Conservation (phyloP, 2,888 invertebrate species). For the Heliconius ismenius region DNA sequence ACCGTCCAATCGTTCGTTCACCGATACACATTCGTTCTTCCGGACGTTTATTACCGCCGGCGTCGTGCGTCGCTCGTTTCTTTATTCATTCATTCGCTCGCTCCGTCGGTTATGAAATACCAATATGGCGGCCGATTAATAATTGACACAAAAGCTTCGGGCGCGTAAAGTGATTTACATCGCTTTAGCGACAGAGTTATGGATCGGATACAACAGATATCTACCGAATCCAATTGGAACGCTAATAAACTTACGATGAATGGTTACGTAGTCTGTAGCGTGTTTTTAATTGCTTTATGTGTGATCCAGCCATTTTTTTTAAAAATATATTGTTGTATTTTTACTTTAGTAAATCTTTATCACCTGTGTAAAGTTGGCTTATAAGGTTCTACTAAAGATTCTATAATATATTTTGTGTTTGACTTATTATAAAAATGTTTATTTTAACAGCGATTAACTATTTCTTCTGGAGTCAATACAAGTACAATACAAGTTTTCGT, state of each 20-base stretch:
- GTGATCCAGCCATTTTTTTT: neutral
- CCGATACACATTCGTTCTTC: no score
- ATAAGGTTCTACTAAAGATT: neutral
- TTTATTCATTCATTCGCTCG: no score
- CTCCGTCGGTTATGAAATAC: slow-evolving; percentile 38
- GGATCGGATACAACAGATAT: slow-evolving; percentile 35
- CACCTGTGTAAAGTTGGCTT: neutral
- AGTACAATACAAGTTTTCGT: slow-evolving; percentile 23
- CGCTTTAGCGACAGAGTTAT: slow-evolving; percentile 35
- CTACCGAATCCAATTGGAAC: slow-evolving; percentile 30
- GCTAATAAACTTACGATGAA: slow-evolving; percentile 36
- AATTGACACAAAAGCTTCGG: slow-evolving; percentile 40
- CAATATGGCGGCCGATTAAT: slow-evolving; percentile 38
- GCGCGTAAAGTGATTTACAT: slow-evolving; percentile 39
- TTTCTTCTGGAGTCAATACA: slow-evolving; percentile 6
- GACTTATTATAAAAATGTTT: neutral
- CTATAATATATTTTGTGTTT: neutral
- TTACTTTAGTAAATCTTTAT: neutral
- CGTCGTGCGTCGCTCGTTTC: no score
- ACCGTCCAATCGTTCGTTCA: slow-evolving; percentile 38
- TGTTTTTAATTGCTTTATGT: neutral
- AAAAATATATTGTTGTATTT: neutral
- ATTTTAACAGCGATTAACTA: neutral
- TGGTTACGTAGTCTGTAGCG: slow-evolving; percentile 5
- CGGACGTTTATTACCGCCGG: no score